Percentiles rank a stretch among this genome's conserved stretches.
phyloP scores from a whole-genome alignment of 2,113 vertebrate species.

The Silurus meridionalis region DNA sequence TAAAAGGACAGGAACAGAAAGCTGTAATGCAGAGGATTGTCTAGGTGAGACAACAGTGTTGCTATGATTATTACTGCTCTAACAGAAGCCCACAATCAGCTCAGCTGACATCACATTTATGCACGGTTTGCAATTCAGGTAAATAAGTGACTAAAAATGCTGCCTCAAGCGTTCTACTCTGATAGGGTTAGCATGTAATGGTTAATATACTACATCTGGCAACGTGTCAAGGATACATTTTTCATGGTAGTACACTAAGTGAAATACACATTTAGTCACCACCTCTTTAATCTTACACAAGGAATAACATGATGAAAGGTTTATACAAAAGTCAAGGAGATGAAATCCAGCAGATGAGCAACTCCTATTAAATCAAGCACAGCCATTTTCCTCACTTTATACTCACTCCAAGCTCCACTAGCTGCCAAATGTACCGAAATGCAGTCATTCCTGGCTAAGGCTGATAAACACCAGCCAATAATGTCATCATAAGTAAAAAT shows the following conservation, averaged over 20 bases:
- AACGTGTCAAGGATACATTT: neutral
- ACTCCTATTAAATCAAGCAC: neutral
- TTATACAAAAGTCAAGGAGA: conserved; percentile 18
- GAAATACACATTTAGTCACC: conserved; percentile 10
- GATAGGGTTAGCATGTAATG: conserved; percentile 1
- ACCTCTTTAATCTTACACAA: conserved; percentile 5
- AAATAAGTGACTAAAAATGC: neutral
- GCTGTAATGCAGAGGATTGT: conserved; percentile 11
- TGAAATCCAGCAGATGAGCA: conserved; percentile 16
- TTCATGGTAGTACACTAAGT: conserved; percentile 1
- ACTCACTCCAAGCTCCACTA: conserved; percentile 1
- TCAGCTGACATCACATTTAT: conserved; percentile 5
- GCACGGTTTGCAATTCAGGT: conserved; percentile 11
- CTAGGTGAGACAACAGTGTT: conserved; percentile 10
- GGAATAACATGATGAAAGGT: neutral
- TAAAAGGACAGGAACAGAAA: conserved; percentile 38
- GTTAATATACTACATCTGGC: conserved; percentile 21
- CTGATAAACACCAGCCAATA: conserved; percentile 34
- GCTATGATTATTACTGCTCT: conserved; percentile 1
- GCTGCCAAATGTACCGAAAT: conserved; percentile 48
- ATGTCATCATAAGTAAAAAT: conserved; percentile 26
- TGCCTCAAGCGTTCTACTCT: neutral
- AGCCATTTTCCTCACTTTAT: conserved; percentile 24
- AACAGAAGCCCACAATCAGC: conserved; percentile 5
- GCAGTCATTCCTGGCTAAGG: conserved; percentile 24